Evolutionary conservation across 1,140 invertebrate species (phyloP), one percentile per base, ranked within the genome.

Genomic region (Cotesia typhae): DNA sequence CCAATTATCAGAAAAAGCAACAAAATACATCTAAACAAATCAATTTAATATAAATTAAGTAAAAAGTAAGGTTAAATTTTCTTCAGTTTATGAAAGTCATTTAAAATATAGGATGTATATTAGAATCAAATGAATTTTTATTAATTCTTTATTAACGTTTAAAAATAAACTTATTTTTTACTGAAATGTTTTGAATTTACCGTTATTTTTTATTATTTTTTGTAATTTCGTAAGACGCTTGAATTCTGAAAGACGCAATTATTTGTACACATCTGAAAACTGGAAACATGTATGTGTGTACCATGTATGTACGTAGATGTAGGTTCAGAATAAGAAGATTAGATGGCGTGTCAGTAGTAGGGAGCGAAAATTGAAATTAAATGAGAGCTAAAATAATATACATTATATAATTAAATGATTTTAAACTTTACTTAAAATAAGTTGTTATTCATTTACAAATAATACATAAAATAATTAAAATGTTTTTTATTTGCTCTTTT

Each of bases 261-360:
- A 41, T 3, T 41, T 41, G 38, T 9, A 41, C 2, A 9, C 38
- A 1, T 41, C 28, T 28, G 1, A 28, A 2, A 28, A 28, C 28
- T 28, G 28, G 1, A 28, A 28, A 28, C 1, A 28, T 28, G 28
- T 28, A 28, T 28, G 28, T 28, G 28, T 28, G 28, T 28, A 28
- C 28, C 3, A 28, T 28, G 28, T 28, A 2, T 28, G 28, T 28
- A 28, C 28, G 1, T 28, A 28, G 3, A 28, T 28, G 28, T 28
- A 28, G 28, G 1, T 28, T 28, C 28, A 28, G 28, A 28, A 28
- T 28, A 28, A 28, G 28, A 2, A 28, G 28, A 28, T 2, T 55
- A 55, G 53, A 55, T 55, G 53, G 17, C 53, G n/a, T 55, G 53
- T 55, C 53, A 55, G 53, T 55, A 10, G 4, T n/a, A 55, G 17